Percentiles rank a stretch among this genome's conserved stretches.
These are phyloP conservation scores for Dermolepida albohirtum DNA, from an alignment of 2,888 invertebrate genomes.

Conservation along the genomic window DNA sequence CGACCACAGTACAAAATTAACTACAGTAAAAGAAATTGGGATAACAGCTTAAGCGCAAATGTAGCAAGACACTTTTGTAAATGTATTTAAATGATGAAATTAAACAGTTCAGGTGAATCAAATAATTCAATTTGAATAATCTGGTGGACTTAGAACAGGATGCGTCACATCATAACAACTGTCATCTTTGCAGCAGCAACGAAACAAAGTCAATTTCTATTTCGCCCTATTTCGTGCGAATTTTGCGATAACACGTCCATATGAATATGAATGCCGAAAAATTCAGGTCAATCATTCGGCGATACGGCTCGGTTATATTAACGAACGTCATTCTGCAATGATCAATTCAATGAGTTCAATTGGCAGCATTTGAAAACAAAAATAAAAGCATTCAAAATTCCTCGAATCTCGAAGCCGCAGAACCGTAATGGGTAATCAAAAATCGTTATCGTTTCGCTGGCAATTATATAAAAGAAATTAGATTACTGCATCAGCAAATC, in stretches of 20 bases:
- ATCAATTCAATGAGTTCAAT: conserved; percentile 19
- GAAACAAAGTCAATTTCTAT: background rate
- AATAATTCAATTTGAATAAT: too few species aligned
- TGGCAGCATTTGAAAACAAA: conserved; percentile 7
- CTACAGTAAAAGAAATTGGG: too few species aligned
- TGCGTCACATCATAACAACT: too few species aligned
- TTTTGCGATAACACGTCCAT: conserved; percentile 15
- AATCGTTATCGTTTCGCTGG: background rate
- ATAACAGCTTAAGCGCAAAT: too few species aligned
- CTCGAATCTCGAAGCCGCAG: background rate
- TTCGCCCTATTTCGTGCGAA: conserved; percentile 8
- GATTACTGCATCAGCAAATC: too few species aligned
- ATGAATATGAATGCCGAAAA: conserved; percentile 19
- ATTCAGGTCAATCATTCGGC: conserved; percentile 32
- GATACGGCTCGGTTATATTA: background rate
- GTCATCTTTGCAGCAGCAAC: background rate
- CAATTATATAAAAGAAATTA: too few species aligned
- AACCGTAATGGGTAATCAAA: conserved; percentile 6
- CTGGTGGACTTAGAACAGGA: too few species aligned
- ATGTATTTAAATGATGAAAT: too few species aligned
- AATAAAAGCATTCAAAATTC: conserved; percentile 5
- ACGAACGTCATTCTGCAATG: conserved; percentile 21
- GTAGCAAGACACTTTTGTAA: too few species aligned
- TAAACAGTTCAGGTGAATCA: too few species aligned
- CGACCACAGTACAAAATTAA: too few species aligned